Evolutionary conservation across 1,140 invertebrate species (phyloP), one percentile per base, ranked within the genome.

Genomic region (Eciton burchellii): DNA sequence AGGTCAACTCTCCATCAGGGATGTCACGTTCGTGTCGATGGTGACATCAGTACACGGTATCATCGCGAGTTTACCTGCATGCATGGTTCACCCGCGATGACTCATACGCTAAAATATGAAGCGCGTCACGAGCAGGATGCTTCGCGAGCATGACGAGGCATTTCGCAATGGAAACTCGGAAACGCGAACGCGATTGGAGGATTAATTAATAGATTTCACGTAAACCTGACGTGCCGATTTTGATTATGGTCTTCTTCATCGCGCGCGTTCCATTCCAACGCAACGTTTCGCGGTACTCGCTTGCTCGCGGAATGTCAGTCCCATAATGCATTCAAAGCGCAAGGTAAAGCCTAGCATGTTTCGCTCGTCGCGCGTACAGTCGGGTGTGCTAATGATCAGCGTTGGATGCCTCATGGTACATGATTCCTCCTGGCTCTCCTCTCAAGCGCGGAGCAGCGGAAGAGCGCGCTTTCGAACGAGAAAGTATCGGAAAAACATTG

Each of bases 81-180:
- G 21, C 41, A 29, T 41, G 24, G 12, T 66, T 66, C 52, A 52
- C 19, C 4, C 26, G 29, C 73, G 47, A 54, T 77, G 73, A 77
- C 73, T 77, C 73, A 66, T 77, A 77, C 62, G 21, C 62, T 26
- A 41, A 77, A 77, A 66, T 77, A 77, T 77, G 29, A 77, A 8
- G 29, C 21, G 47, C 29, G 21, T 21, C 29, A 24, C 47, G 47
- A 24, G 26, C 43, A 35, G 21, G 21, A 52, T 14, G 59, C 59
- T 14, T 49, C 41, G 19, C 29, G 9, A 54, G 21, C 60, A 41
- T 24, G 41, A 62, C 49, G 49, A 52, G 49, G 71, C 43, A 19
- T 62, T 68, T 68, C 56, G 57, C 24, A 47, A 35, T 35, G 2
- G 35, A 6, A 35, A 35, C 6, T 35, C 35, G 6, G 6, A 35